Base-by-base conservation (phyloP, 2,113 vertebrate species). In the Poeciliopsis occidentalis region DNA sequence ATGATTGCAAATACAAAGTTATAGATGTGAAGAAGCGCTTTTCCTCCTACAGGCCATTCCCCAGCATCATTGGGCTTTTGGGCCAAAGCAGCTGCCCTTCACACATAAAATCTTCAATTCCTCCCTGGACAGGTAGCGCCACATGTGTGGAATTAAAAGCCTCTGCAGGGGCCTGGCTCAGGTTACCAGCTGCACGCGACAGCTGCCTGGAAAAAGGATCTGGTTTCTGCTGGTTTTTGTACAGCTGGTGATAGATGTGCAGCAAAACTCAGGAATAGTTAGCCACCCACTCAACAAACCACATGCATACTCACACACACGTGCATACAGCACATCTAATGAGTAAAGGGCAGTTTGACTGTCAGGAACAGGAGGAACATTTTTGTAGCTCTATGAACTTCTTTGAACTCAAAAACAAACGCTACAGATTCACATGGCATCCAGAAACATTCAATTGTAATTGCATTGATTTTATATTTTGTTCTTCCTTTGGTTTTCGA, bases 171-270 rank as follows among this genome's bases (percentile, higher is more conserved):
- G 69, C 54, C 24, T 0, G 81, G 85, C 81, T 91, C 72, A 26
- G 76, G 87, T 94, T 92, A 93, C 93, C 92, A 93, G 92, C 93
- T 93, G 93, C 93, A 93, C 89, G 90, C 91, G 92, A 93, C 94
- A 95, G 94, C 93, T 95, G 94, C 92, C 87, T 78, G 85, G 84
- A 76, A 88, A 57, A 90, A 75, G 70, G 89, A 89, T 94, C 91
- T 71, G 76, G 86, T 93, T 93, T 92, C 93, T 90, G 73, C 78
- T 86, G 89, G 76, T 88, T 93, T 92, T 92, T 79, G 76, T 88
- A 85, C 92, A 90, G 91, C 92, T 93, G 90, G 63, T 93, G 91
- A 93, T 85, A 84, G 92, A 93, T 83, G 73, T 85, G 84, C 80
- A 75, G 87, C 76, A 87, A 88, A 92, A 85, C 79, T 82, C 71